Base-by-base conservation (phyloP, 2,113 vertebrate genomes). In the Axis porcinus region DNA sequence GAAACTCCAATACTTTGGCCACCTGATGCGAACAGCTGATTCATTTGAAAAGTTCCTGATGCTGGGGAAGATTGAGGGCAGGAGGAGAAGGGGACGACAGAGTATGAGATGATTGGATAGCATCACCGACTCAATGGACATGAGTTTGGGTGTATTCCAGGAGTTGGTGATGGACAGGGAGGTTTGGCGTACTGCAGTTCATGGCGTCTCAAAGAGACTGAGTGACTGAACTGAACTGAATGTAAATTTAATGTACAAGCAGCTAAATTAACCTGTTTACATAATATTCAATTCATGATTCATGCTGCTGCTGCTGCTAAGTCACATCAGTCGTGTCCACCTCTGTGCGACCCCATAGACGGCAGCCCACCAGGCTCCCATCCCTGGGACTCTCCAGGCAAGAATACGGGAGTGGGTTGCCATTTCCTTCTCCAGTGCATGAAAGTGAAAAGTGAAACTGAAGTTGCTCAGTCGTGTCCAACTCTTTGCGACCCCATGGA, bases 141-240 rank as follows among this genome's bases (percentile, higher is more conserved):
- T 9, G 62, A 7, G 33, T 67, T 67, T n/a, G 62, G 33, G 7
- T 67, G 33, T 9, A 67, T 16, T 67, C 16, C 1, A 1, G 62
- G 33, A 67, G 62, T 67, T 67, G 62, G 62, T 67, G 33, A n/a
- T n/a, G 16, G 33, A 67, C 62, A n/a, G 62, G 62, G 16, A 67
- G 16, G 62, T 7, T 8, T 67, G 33, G 33, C 0, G 0, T 36
- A 8, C 64, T 67, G 1, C 0, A 0, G 2, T 67, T 36, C 64
- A 36, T 67, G 8, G 64, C 16, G 16, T 67, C 2, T 0, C 33
- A 67, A 67, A 5, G 64, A 67, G 4, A 67, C 33, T 67, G 17
- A n/a, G 33, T 0, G 16, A n/a, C 8, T n/a, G 64, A 67, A 67
- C 33, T 67, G 30, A 94, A 92, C 17, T 67, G 30, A 94, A 92